Conservation (phyloP, 2,888 invertebrate genomes). For the Nasonia oneida region DNA sequence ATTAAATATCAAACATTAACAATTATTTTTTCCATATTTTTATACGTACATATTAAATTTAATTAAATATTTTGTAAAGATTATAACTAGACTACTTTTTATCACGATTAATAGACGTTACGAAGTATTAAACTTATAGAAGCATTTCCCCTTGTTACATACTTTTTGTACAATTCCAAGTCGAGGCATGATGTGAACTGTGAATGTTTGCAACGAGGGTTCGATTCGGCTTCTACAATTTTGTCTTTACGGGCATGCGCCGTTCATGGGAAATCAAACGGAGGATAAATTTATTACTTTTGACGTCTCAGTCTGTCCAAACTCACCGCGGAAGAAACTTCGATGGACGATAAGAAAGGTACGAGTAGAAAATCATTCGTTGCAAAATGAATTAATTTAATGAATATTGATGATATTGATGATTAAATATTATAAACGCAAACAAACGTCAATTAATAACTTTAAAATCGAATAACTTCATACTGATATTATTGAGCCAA, state of each 20-base stretch:
- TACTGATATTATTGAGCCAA: background rate
- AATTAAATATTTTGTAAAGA: too few species aligned
- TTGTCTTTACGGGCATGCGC: slow-evolving; percentile 4
- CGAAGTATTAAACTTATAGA: background rate
- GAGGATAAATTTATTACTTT: background rate
- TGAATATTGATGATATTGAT: too few species aligned
- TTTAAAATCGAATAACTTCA: background rate
- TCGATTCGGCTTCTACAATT: background rate
- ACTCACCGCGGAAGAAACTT: background rate
- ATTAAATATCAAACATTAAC: background rate
- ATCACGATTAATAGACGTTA: too few species aligned
- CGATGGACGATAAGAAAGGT: slow-evolving; percentile 31
- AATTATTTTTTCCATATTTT: background rate
- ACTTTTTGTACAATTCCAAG: background rate
- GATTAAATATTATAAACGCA: too few species aligned
- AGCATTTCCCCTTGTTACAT: background rate
- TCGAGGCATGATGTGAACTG: background rate
- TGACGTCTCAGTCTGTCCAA: slow-evolving; percentile 12
- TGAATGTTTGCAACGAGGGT: background rate
- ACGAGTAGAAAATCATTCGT: background rate
- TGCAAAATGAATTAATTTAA: background rate
- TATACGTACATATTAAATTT: background rate
- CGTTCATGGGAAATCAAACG: background rate
- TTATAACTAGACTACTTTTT: too few species aligned
- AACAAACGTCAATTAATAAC: background rate